Evolutionary conservation across 1,140 invertebrate species (phyloP).

Genomic region (Scaptomyza graminum): DNA sequence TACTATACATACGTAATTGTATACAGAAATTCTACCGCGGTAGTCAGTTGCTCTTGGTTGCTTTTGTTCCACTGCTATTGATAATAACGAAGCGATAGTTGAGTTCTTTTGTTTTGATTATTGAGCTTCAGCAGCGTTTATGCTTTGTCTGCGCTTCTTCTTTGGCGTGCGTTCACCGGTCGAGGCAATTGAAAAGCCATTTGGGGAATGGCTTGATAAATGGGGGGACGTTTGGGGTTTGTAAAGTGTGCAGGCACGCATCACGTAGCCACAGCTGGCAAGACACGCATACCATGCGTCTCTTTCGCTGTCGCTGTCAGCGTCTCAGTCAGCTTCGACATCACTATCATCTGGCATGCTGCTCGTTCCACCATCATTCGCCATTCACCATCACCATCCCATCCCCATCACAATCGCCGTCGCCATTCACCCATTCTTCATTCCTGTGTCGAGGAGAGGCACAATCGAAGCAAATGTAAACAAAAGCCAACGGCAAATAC

Average conservation of each 20-base stretch:
- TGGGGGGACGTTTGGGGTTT: background rate
- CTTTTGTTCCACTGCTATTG: slow-evolving; percentile 8
- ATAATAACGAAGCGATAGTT: slow-evolving; percentile 36
- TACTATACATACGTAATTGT: background rate
- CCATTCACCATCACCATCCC: slow-evolving; percentile 22
- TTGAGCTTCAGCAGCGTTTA: slow-evolving; percentile 69
- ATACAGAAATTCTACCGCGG: background rate
- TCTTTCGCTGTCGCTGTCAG: slow-evolving; percentile 6
- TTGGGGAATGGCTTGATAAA: slow-evolving; percentile 53
- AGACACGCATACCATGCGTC: slow-evolving; percentile 70
- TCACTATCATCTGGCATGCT: slow-evolving; percentile 42
- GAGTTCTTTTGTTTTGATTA: slow-evolving; percentile 75
- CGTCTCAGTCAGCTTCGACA: slow-evolving; percentile 6
- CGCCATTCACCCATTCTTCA: slow-evolving; percentile 23
- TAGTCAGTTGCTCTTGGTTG: too few relatives aligned
- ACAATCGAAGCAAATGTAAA: slow-evolving; percentile 77
- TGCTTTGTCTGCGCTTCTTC: slow-evolving; percentile 64
- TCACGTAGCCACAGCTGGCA: slow-evolving; percentile 57
- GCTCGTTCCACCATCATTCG: slow-evolving; percentile 43
- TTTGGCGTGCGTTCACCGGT: slow-evolving; percentile 64
- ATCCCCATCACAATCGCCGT: slow-evolving; percentile 9
- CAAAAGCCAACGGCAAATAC: slow-evolving; percentile 72
- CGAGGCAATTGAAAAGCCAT: slow-evolving; percentile 75
- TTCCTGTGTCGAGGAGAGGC: slow-evolving; percentile 30
- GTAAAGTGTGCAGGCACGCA: slow-evolving; percentile 46